phyloP scores from a whole-genome alignment of 2,888 invertebrate genomes.

The Lasioglossum zephyrum region DNA sequence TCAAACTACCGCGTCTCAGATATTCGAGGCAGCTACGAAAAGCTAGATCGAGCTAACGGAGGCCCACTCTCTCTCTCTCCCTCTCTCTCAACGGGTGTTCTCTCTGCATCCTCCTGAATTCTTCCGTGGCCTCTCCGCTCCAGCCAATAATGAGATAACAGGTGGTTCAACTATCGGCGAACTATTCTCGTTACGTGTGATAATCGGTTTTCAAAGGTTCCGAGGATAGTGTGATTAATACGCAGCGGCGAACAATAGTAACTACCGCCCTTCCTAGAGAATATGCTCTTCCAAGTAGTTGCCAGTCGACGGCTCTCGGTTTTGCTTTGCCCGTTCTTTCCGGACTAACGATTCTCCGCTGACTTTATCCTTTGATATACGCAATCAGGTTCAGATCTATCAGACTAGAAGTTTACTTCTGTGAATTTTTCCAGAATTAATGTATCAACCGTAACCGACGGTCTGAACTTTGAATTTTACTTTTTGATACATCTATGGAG shows the following conservation, averaged over 20 bases:
- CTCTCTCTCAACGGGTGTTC: neutral
- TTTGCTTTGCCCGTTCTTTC: neutral
- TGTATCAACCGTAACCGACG: neutral
- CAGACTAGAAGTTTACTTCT: neutral
- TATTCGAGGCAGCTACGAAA: constrained; percentile 24
- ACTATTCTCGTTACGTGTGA: constrained; percentile 48
- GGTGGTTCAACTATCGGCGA: constrained; percentile 27
- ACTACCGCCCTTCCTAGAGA: neutral
- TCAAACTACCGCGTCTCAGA: constrained; percentile 25
- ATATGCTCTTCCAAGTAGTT: neutral
- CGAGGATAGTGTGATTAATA: constrained; percentile 8
- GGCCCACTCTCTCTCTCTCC: neutral
- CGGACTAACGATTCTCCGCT: neutral
- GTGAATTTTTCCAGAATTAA: neutral
- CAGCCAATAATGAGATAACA: constrained; percentile 43
- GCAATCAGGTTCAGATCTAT: neutral
- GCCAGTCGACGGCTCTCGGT: neutral
- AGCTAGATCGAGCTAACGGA: neutral
- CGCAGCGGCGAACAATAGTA: neutral
- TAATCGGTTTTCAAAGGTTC: constrained; percentile 46
- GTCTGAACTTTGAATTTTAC: neutral
- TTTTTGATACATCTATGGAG: neutral
- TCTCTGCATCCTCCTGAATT: constrained; percentile 14
- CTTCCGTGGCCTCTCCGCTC: constrained; percentile 15
- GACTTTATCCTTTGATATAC: neutral